Percentiles rank a stretch among this genome's conserved stretches.
Evolutionary conservation across 2,888 invertebrate genomes (phyloP).

Genomic region (Formica aserva): DNA sequence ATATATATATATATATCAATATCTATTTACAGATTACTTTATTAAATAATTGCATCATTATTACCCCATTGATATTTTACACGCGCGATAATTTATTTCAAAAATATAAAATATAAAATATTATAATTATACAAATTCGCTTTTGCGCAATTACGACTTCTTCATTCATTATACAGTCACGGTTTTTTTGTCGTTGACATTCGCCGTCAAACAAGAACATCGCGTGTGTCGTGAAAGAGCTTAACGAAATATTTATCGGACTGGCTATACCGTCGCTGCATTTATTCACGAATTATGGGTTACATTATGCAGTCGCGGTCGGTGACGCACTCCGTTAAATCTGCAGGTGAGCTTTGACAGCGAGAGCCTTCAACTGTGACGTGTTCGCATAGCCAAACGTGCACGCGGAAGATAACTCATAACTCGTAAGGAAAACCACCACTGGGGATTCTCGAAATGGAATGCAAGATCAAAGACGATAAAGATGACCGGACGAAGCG

Average conservation of each 20-base stretch:
- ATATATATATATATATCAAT: too few relatives aligned
- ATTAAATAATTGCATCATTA: background rate
- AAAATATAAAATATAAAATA: background rate
- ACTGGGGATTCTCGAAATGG: constrained; percentile 59
- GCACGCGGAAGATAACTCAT: constrained; percentile 65
- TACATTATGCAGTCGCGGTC: constrained; percentile 40
- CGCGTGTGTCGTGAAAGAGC: constrained; percentile 3
- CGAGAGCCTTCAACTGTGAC: background rate
- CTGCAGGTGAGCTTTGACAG: constrained; percentile 44
- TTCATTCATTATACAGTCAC: constrained; percentile 17
- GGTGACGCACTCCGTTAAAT: constrained; percentile 47
- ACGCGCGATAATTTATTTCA: background rate
- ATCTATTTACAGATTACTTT: background rate
- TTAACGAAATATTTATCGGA: constrained; percentile 42
- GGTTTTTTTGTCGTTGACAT: constrained; percentile 4
- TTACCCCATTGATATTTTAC: background rate
- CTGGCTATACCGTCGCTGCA: constrained; percentile 9
- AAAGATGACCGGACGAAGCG: constrained; percentile 19
- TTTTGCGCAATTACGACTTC: constrained; percentile 8
- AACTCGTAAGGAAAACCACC: constrained; percentile 57
- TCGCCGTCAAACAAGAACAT: constrained; percentile 1
- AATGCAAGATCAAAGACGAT: constrained; percentile 68
- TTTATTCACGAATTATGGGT: constrained; percentile 39
- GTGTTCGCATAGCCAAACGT: constrained; percentile 46
- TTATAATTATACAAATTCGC: background rate